Evolutionary conservation across 2,888 invertebrate species (phyloP), one percentile per base, ranked within the genome.

Genomic region (Rhingia campestris): DNA sequence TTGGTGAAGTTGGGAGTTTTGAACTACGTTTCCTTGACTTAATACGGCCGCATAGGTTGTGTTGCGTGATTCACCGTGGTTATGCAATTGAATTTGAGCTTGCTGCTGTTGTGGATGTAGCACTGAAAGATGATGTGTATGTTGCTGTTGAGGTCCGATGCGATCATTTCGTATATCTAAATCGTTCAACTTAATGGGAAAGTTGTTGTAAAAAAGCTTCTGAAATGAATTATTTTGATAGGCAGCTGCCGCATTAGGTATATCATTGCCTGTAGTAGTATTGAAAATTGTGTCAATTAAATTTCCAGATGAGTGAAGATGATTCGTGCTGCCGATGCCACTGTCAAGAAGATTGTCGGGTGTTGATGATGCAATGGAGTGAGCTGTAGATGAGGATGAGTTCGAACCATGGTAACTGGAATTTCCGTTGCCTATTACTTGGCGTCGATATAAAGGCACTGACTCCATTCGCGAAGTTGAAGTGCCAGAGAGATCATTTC

Each of bases 391-490:
- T 14, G 86, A 86, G 32, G 87, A 86, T 51, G 88, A 86, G 73
- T 87, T 87, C 6, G 87, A 86, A 73, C 85, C 69, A 61, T 86
- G 75, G 47, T 87, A 86, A 49, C 81, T 86, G 7, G 75, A 63
- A 73, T 80, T 87, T 6, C 90, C 90, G 75, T 90, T 91, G 14
- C 90, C 89, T 86, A 90, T 87, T 5, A 91, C 91, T 86, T 93
- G 92, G 1, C 93, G 90, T 22, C 92, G 90, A 86, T 93, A 93
- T 43, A 93, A 89, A 3, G 93, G 93, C 69, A 92, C 91, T 4
- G 92, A 92, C 85, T 90, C 87, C 37, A 86, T 66, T 6, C 87
- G 81, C 9, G 74, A 51, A 3, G 87, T 85, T 56, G 87, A 86
- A n/a, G 87, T 69, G 10, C 82, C 76, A 7, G 86, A 80, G 59